phyloP scores from a whole-genome alignment of 2,888 invertebrate species.

The Limnephilus rhombicus region DNA sequence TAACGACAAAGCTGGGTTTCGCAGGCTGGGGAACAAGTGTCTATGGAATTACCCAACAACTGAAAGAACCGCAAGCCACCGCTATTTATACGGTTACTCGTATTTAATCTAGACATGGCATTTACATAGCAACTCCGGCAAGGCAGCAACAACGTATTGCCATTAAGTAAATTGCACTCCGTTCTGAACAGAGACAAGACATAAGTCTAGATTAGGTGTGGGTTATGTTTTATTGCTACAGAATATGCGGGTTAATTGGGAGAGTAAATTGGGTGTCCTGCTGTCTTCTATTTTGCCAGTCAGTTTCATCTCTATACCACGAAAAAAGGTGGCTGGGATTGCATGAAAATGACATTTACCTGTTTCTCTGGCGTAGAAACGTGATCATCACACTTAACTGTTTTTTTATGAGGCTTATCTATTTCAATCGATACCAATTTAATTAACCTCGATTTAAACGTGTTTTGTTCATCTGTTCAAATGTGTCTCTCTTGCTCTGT shows the following conservation, averaged over 20 bases:
- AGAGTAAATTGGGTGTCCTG: neutral
- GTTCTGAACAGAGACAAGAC: neutral
- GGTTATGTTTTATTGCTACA: neutral
- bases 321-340: neutral
- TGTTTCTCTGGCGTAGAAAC: neutral
- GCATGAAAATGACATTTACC: neutral
- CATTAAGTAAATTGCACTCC: constrained; percentile 35
- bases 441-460: too few relatives aligned
- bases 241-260: neutral
- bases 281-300: neutral
- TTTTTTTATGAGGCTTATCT: too few relatives aligned
- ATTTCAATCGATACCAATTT: too few relatives aligned
- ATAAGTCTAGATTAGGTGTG: neutral
- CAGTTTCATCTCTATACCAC: neutral
- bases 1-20: neutral
- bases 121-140: neutral
- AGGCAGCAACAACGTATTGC: constrained; percentile 12
- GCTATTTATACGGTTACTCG: neutral
- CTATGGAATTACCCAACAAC: neutral
- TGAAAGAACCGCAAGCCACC: neutral
- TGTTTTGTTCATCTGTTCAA: too few relatives aligned
- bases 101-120: neutral
- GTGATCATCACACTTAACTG: neutral
- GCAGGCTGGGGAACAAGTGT: neutral
- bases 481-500: too few relatives aligned